phyloP scores from a whole-genome alignment of 2,113 vertebrate genomes.

The Tiliqua scincoides region DNA sequence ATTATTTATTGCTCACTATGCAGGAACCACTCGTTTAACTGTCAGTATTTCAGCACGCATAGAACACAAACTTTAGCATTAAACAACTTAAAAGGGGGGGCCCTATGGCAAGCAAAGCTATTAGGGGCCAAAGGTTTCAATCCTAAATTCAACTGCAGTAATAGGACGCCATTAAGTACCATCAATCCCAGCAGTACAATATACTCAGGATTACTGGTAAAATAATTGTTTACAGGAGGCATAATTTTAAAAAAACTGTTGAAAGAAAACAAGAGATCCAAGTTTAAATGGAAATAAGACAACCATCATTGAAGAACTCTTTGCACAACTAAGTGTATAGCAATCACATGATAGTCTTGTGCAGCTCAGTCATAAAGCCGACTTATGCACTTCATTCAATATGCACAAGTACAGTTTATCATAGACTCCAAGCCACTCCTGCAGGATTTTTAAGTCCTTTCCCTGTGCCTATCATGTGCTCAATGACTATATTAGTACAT shows the following conservation, averaged over 20 bases:
- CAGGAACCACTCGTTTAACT: constrained; percentile 64
- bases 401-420: not conserved
- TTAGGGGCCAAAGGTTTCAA: not conserved
- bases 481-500: not conserved
- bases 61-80: constrained; percentile 42
- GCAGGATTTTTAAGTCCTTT: not conserved
- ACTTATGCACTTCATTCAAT: not conserved
- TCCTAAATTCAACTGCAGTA: not conserved
- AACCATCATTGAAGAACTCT: not conserved
- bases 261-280: not conserved
- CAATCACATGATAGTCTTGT: not conserved
- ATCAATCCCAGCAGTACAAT: not conserved
- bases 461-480: not conserved
- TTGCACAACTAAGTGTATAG: not conserved
- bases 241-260: not conserved
- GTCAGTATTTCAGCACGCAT: constrained; percentile 56
- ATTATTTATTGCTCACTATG: constrained; percentile 60
- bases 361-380: not conserved
- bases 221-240: not conserved
- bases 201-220: not conserved
- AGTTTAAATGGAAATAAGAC: not conserved
- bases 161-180: not conserved
- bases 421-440: not conserved
- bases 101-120: not conserved
- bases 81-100: constrained; percentile 4